Evolutionary conservation across 2,888 invertebrate genomes (phyloP), one percentile per base, ranked within the genome.

Genomic region (Epirrhoe alternata): DNA sequence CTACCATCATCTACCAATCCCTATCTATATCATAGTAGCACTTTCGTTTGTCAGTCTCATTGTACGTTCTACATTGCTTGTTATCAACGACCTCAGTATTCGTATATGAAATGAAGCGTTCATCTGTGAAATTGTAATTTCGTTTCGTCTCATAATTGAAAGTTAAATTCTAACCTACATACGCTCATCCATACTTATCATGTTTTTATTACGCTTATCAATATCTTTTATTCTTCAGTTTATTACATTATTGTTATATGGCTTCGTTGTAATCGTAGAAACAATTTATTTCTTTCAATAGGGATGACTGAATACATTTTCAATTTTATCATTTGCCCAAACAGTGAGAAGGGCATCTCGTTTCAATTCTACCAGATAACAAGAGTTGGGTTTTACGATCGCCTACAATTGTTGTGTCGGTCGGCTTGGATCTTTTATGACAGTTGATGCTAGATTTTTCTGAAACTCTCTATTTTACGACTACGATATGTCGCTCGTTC

Each of bases 381-480:
- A 84, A 84, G 85, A 77, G 72, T 79, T 66, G 54, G 77, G 77
- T 84, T 89, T 89, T 89, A 90, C 82, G 87, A 87, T 72, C 78
- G 68, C 75, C 74, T 80, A 72, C 73, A 82, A 85, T 79, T 80
- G 79, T 80, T 78, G 73, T 75, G 73, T 78, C 77, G 45, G 45
- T 42, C 38, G 70, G 69, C 73, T 55, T 60, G 69, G 74, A 74
- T 74, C 69, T 79, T 78, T 79, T 80, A 77, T 77, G 77, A 60
- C 60, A 65, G 64, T 61, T 68, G 64, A 62, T 63, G 57, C 74
- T 70, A 72, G 78, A 79, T 81, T 82, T 80, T 78, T 80, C 73
- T 74, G 74, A 70, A 75, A 66, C 66, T 70, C 64, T 47, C 58
- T 67, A 70, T 69, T 78, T 74, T 74, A 76, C 68, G 73, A 74